phyloP scores from a whole-genome alignment of 1,140 invertebrate genomes.

The Spodoptera frugiperda region DNA sequence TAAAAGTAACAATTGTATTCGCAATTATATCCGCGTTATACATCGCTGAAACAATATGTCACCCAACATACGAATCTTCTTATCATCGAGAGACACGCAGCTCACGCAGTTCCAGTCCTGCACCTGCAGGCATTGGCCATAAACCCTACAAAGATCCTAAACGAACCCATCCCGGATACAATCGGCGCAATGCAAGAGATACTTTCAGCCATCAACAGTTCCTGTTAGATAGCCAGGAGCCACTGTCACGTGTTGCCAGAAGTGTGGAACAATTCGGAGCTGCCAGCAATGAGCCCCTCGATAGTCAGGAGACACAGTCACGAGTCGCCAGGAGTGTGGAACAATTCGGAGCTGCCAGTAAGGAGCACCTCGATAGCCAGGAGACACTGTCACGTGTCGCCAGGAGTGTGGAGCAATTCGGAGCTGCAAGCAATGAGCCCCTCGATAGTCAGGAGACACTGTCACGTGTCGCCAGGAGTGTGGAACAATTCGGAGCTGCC shows the following conservation, averaged over 20 bases:
- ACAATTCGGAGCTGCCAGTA: background rate
- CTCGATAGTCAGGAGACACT: slow-evolving; percentile 37
- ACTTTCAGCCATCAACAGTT: background rate
- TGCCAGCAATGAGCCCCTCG: no score
- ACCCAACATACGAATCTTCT: background rate
- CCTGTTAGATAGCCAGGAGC: background rate
- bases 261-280: no score
- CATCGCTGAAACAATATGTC: background rate
- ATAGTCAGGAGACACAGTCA: background rate
- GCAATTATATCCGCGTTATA: background rate
- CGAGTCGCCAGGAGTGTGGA: background rate
- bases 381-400: background rate
- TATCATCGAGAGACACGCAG: background rate
- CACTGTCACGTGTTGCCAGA: slow-evolving; percentile 2
- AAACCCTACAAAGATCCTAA: slow-evolving; percentile 48
- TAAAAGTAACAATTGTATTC: background rate
- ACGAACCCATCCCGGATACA: slow-evolving; percentile 51
- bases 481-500: background rate
- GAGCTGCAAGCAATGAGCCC: no score
- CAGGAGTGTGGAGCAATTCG: slow-evolving; percentile 51
- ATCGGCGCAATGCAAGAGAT: slow-evolving; percentile 61
- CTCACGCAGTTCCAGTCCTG: slow-evolving; percentile 38
- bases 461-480: slow-evolving; percentile 43
- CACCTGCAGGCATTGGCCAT: slow-evolving; percentile 42
- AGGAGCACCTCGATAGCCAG: background rate